phyloP scores from a whole-genome alignment of 1,140 invertebrate species.

The Drosophila bocqueti region DNA sequence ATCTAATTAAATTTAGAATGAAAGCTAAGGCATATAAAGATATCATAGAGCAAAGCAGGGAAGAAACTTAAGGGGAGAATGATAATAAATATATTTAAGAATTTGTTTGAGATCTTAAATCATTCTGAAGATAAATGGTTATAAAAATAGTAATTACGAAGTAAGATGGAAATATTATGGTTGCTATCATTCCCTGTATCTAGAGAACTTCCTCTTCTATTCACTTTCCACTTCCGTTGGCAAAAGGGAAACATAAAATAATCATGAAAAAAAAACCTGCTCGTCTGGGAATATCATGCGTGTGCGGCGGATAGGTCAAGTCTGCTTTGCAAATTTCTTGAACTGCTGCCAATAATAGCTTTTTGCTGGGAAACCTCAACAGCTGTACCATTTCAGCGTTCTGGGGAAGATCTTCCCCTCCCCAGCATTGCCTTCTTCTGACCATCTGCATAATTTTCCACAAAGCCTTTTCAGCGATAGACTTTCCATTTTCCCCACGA shows the following conservation, averaged over 20 bases:
- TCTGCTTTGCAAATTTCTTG: conserved; percentile 21
- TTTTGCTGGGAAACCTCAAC: conserved; percentile 32
- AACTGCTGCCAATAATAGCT: conserved; percentile 38
- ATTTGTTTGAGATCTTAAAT: background rate
- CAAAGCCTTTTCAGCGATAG: conserved; percentile 31
- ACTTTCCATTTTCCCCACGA: conserved; percentile 46
- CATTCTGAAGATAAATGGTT: background rate
- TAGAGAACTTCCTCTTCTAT: background rate
- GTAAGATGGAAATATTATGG: background rate
- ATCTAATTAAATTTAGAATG: conserved; percentile 66
- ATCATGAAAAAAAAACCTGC: background rate
- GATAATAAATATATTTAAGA: background rate
- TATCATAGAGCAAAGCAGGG: background rate
- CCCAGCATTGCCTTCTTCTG: background rate
- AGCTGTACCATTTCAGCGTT: conserved; percentile 18
- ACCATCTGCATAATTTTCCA: conserved; percentile 39
- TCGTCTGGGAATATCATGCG: conserved; percentile 5
- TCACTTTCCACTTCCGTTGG: conserved; percentile 2
- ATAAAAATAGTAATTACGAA: background rate
- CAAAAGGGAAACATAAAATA: conserved; percentile 10
- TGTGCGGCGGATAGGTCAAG: conserved; percentile 24
- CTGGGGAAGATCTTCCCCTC: background rate
- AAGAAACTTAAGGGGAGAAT: background rate
- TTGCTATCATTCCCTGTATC: background rate
- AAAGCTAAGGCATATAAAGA: background rate